These are phyloP conservation scores for Hippolais icterina DNA, from an alignment of 2,113 vertebrate species.

Conservation along the genomic window DNA sequence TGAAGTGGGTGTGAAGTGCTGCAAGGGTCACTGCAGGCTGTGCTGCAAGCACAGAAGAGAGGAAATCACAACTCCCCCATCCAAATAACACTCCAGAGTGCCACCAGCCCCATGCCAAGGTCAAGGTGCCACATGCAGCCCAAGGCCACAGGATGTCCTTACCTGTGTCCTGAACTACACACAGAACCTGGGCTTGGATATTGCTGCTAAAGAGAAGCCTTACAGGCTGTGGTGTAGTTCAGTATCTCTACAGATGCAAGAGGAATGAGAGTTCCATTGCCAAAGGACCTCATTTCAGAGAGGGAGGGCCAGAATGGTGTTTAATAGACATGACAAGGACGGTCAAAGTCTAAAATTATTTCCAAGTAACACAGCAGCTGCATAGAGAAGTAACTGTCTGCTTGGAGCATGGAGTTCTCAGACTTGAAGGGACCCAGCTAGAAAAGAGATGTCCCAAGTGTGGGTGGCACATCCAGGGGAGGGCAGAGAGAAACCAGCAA, in stretches of 20 bases:
- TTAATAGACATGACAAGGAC: background rate
- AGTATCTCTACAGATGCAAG: too few relatives aligned
- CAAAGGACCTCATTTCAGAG: rapidly evolving
- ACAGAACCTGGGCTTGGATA: background rate
- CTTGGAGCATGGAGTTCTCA: background rate
- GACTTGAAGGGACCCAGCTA: background rate
- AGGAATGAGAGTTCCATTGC: background rate
- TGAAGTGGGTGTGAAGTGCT: background rate
- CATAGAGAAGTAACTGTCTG: rapidly evolving
- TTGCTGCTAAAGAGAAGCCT: background rate
- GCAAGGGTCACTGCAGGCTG: background rate
- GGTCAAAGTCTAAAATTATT: background rate
- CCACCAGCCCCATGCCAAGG: rapidly evolving
- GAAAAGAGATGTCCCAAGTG: rapidly evolving
- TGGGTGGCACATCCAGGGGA: background rate
- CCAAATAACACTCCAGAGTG: background rate
- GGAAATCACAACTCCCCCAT: background rate
- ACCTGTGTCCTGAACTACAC: background rate
- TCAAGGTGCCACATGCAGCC: background rate
- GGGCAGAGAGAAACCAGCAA: background rate
- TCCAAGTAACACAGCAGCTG: background rate
- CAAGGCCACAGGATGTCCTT: background rate
- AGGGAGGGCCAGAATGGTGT: background rate
- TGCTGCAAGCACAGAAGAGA: background rate
- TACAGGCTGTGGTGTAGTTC: rapidly evolving